phyloP scores from a whole-genome alignment of 2,113 vertebrate genomes.

The Embiotoca jacksoni region DNA sequence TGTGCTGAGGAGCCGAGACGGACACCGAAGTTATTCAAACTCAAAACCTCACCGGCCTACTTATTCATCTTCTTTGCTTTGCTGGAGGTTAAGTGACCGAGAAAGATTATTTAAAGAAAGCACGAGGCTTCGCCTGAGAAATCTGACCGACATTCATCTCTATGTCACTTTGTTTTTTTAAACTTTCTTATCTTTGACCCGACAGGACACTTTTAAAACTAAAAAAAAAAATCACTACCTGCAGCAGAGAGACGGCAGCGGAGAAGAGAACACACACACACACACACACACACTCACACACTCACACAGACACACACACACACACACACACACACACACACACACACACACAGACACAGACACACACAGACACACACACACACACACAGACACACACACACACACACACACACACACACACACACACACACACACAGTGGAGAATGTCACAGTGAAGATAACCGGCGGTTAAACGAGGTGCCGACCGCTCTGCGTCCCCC shows the following conservation, averaged over 20 bases:
- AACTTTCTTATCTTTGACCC: too few relatives aligned
- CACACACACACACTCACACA: constrained; percentile 16
- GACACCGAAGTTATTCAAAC: too few relatives aligned
- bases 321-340: too few relatives aligned
- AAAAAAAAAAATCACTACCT: constrained; percentile 7
- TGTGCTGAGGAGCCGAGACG: constrained; percentile 80
- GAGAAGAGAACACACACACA: constrained; percentile 10
- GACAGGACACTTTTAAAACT: background rate
- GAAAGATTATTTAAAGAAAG: too few relatives aligned
- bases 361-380: constrained; percentile 18
- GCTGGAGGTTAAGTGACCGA: too few relatives aligned
- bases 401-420: background rate
- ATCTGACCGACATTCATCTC: too few relatives aligned
- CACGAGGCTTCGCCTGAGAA: too few relatives aligned
- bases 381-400: constrained; percentile 11
- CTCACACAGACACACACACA: too few relatives aligned
- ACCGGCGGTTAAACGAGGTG: constrained; percentile 1
- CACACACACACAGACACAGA: background rate
- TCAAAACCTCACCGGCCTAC: too few relatives aligned
- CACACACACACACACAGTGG: constrained; percentile 15
- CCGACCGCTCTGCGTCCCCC: background rate
- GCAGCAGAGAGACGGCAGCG: constrained; percentile 7
- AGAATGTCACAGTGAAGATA: constrained; percentile 53
- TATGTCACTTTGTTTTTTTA: too few relatives aligned
- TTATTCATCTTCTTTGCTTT: too few relatives aligned